Conservation (phyloP, 2,797 vertebrate species). For the Hoplostethus mediterraneus region DNA sequence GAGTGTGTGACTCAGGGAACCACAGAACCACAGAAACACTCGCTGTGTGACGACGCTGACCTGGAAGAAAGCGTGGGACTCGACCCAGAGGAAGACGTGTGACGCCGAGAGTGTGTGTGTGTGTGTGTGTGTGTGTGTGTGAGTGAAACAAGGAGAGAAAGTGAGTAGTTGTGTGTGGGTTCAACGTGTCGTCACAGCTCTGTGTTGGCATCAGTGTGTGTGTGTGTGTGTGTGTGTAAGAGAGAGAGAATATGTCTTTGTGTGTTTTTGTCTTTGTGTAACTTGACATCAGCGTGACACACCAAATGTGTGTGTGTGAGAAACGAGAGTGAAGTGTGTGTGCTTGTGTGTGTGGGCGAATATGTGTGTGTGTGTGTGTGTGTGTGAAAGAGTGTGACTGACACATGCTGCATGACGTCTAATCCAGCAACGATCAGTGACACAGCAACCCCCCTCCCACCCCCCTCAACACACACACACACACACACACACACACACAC, state of each 20-base stretch:
- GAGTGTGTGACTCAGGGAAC: slow-evolving; percentile 25
- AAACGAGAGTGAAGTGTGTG: too few species aligned
- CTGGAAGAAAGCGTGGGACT: slow-evolving; percentile 1
- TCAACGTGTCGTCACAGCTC: slow-evolving; percentile 8
- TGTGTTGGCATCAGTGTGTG: neutral
- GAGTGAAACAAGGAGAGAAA: neutral
- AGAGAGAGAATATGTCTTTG: neutral
- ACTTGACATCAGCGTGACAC: slow-evolving; percentile 13
- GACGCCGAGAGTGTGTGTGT: neutral
- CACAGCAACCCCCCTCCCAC: slow-evolving; percentile 4
- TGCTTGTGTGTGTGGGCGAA: slow-evolving; percentile 1
- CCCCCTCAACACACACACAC: neutral
- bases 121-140: too few species aligned
- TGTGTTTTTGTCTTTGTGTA: neutral
- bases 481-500: slow-evolving; percentile 36
- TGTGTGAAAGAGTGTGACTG: slow-evolving; percentile 46
- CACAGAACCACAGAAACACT: too few species aligned
- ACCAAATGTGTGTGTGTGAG: too few species aligned
- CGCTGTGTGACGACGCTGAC: too few species aligned
- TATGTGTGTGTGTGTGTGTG: slow-evolving; percentile 6
- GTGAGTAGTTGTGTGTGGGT: slow-evolving; percentile 13
- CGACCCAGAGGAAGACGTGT: slow-evolving; percentile 22
- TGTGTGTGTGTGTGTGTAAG: neutral
- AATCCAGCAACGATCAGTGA: slow-evolving; percentile 44
- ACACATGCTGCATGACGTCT: slow-evolving; percentile 26